Percentiles rank a stretch among this genome's conserved stretches.
These are phyloP conservation scores for Myiopsitta monachus DNA, from an alignment of 2,113 vertebrate genomes.

Conservation along the genomic window DNA sequence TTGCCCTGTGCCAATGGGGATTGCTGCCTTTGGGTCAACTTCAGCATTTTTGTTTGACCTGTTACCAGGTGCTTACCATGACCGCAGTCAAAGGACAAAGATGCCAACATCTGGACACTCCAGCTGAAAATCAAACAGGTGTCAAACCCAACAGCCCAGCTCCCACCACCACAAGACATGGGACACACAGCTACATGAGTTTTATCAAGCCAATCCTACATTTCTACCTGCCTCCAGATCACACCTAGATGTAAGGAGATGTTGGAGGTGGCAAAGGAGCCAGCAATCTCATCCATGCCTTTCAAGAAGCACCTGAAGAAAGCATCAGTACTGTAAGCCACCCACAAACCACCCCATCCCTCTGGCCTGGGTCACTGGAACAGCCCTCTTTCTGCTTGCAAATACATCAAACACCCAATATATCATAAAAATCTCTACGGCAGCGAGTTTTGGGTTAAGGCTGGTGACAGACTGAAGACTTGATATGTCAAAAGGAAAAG, in stretches of 20 bases:
- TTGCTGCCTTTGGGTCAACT: not conserved
- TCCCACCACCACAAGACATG: not conserved
- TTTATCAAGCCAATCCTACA: not conserved
- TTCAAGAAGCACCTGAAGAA: not conserved
- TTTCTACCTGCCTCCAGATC: not conserved
- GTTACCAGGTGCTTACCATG: not conserved
- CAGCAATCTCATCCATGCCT: not conserved
- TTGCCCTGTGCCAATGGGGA: not conserved
- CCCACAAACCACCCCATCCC: not conserved
- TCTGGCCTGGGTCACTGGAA: not conserved
- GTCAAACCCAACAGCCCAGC: not conserved
- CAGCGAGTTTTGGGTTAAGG: not conserved
- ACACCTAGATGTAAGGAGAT: not conserved
- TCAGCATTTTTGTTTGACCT: not conserved
- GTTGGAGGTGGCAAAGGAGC: not conserved
- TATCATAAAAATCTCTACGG: not conserved
- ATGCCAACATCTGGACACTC: rapidly evolving
- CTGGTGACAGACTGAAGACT: not conserved
- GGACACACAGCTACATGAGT: not conserved
- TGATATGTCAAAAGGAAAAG: not conserved
- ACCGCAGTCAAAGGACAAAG: not conserved
- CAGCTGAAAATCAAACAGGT: not conserved
- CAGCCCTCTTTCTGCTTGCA: not conserved
- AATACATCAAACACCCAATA: not conserved
- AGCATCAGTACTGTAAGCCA: not conserved